These are phyloP conservation scores for Dendrocopos noguchii DNA, from an alignment of 2,113 vertebrate genomes.

Conservation along the genomic window DNA sequence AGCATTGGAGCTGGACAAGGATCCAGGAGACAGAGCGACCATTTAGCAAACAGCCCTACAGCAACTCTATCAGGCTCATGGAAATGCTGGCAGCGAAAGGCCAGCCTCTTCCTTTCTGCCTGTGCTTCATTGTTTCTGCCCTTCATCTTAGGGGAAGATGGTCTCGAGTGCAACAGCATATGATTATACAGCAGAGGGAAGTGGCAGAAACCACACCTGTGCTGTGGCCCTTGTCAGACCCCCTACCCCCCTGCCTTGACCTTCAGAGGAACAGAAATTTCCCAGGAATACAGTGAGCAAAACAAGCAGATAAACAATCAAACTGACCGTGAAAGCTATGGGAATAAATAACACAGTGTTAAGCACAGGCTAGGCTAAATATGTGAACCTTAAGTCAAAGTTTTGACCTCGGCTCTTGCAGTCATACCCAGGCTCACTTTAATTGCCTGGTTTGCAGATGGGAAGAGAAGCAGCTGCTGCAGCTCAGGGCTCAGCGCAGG, in stretches of 20 bases:
- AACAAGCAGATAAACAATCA: conserved; percentile 29
- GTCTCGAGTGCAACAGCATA: not conserved
- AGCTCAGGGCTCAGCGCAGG: not conserved
- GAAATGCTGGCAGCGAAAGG: accelerated
- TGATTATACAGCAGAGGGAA: not conserved
- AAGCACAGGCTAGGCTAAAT: conserved; percentile 34
- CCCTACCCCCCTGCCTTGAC: not conserved
- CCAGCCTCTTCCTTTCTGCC: not conserved
- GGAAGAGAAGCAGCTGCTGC: not conserved
- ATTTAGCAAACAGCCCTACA: not conserved
- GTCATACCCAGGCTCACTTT: not conserved
- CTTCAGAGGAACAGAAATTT: not conserved
- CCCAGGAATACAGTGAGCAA: not conserved
- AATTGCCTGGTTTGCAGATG: not conserved
- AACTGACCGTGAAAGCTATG: conserved; percentile 22
- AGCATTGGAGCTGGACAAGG: not conserved
- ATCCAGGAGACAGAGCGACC: not conserved
- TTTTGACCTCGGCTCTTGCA: conserved; percentile 43
- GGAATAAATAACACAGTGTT: conserved; percentile 63
- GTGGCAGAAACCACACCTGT: not conserved
- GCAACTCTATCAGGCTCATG: not conserved
- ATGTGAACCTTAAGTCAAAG: conserved; percentile 58
- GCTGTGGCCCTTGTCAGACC: not conserved
- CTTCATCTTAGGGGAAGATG: not conserved
- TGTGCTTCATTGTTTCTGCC: not conserved